Percentiles rank a stretch among this genome's conserved stretches.
phyloP scores from a whole-genome alignment of 2,888 invertebrate species.

The Pemphredon lugubris region DNA sequence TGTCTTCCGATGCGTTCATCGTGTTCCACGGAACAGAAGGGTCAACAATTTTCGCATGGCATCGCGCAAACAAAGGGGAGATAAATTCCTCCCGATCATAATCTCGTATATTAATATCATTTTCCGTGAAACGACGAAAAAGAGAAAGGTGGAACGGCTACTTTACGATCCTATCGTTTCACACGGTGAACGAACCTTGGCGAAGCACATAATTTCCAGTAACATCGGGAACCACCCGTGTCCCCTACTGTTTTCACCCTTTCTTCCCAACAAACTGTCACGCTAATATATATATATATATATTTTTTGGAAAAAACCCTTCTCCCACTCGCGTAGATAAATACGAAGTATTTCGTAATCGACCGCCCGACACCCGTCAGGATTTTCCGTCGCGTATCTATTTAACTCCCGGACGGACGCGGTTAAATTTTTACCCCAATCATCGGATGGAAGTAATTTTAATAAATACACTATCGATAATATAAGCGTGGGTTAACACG shows the following conservation, averaged over 20 bases:
- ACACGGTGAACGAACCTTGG: slow-evolving; percentile 51
- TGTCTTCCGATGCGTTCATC: too few species aligned
- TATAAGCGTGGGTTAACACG: too few species aligned
- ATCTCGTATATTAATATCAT: slow-evolving; percentile 64
- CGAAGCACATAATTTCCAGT: slow-evolving; percentile 62
- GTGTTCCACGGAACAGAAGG: too few species aligned
- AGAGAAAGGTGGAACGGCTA: slow-evolving; percentile 22
- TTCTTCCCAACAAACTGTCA: slow-evolving; percentile 38
- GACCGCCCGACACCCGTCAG: neutral
- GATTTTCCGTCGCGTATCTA: too few species aligned
- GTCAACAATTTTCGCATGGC: too few species aligned
- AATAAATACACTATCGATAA: too few species aligned
- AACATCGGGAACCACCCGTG: slow-evolving; percentile 50
- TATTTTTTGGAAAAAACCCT: neutral
- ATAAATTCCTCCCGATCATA: too few species aligned
- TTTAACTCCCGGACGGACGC: neutral
- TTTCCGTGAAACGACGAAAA: slow-evolving; percentile 33
- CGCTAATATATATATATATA: slow-evolving; percentile 30
- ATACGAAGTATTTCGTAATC: neutral
- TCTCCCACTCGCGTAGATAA: slow-evolving; percentile 4
- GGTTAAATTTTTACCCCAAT: neutral
- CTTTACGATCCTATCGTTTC: slow-evolving; percentile 68
- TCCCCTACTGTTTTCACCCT: slow-evolving; percentile 61
- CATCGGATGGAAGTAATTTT: too few species aligned
- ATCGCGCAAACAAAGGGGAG: too few species aligned